Conservation (phyloP, 2,797 vertebrate species). For the Aphelocoma californica region DNA sequence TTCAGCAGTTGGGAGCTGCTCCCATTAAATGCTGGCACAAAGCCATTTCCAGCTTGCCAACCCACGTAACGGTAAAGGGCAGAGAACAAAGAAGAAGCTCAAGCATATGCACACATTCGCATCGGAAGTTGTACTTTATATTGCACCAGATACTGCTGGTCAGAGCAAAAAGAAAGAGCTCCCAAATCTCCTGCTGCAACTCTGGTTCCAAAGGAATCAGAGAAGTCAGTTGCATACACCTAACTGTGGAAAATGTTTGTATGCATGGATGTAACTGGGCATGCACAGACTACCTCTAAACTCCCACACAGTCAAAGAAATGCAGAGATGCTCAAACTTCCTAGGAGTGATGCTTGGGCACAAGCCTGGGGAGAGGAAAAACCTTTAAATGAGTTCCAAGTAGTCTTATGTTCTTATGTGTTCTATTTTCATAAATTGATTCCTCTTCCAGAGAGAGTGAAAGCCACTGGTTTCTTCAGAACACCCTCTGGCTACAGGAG, state of each 20-base stretch:
- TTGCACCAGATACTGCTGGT: background rate
- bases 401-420: background rate
- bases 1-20: constrained; percentile 45
- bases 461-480: background rate
- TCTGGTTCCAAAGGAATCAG: background rate
- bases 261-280: background rate
- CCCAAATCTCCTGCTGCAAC: background rate
- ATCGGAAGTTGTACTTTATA: background rate
- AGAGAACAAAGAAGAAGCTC: constrained; percentile 50
- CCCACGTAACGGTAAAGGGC: background rate
- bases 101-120: background rate
- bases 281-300: background rate
- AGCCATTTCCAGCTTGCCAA: constrained; percentile 55
- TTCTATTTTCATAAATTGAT: constrained; percentile 13
- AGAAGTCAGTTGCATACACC: background rate
- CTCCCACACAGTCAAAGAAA: background rate
- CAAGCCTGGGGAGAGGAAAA: background rate
- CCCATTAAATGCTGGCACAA: constrained; percentile 27
- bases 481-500: background rate
- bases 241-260: background rate
- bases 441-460: background rate
- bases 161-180: background rate
- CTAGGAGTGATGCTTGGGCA: background rate
- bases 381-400: background rate
- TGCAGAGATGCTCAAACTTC: background rate